Conservation (phyloP, 2,888 invertebrate species). For the Ethmia dodecea region DNA sequence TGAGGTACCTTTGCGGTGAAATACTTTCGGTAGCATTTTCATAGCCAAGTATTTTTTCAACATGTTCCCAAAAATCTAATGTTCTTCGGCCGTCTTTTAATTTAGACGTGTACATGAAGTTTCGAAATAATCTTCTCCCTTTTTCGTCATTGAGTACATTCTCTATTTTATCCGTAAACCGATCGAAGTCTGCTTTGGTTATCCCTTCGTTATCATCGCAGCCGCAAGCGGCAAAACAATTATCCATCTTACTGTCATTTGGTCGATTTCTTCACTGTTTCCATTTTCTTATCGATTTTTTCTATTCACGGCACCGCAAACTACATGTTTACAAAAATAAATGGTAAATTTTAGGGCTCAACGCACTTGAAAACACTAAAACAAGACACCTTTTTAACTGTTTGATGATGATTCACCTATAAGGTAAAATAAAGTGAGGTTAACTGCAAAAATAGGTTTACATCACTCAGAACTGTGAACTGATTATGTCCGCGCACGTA, state of each 20-base stretch:
- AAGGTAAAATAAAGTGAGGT: conserved; percentile 54
- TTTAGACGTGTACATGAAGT: conserved; percentile 64
- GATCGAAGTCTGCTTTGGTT: conserved; percentile 67
- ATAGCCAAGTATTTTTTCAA: conserved; percentile 50
- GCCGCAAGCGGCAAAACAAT: conserved; percentile 67
- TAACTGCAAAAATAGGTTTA: conserved; percentile 62
- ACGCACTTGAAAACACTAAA: conserved; percentile 1
- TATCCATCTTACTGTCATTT: conserved; percentile 60
- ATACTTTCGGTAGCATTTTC: conserved; percentile 47
- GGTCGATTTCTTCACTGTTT: conserved; percentile 30
- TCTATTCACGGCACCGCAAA: conserved; percentile 7
- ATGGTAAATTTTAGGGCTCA: neutral
- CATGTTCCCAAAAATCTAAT: conserved; percentile 61
- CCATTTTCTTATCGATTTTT: conserved; percentile 52
- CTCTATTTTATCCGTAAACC: conserved; percentile 70
- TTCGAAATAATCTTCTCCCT: conserved; percentile 61
- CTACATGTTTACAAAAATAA: neutral
- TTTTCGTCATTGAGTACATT: conserved; percentile 68
- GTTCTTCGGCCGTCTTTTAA: conserved; percentile 53
- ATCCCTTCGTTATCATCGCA: conserved; percentile 62
- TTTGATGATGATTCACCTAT: conserved; percentile 41
- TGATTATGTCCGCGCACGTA: conserved; percentile 42
- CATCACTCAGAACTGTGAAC: conserved; percentile 28
- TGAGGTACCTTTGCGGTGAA: conserved; percentile 43
- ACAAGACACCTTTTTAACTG: too few relatives aligned